phyloP scores from a whole-genome alignment of 2,113 vertebrate genomes.

The sheep (Ovis aries) region DNA sequence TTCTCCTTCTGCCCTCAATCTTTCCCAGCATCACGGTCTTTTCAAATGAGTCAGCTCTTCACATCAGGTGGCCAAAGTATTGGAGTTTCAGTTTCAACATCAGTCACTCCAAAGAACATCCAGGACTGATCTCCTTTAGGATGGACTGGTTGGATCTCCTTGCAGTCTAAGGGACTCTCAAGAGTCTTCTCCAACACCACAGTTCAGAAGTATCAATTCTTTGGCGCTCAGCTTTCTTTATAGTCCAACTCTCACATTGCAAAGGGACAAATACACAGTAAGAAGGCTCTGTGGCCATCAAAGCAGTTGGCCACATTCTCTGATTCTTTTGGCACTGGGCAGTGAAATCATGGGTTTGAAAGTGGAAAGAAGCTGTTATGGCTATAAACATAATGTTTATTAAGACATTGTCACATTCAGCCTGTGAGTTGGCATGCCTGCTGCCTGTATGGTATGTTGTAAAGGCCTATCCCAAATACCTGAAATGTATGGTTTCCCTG shows the following conservation, averaged over 20 bases:
- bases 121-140: too few species aligned
- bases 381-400: not conserved
- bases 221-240: rapidly evolving
- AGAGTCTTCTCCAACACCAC: too few species aligned
- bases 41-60: too few species aligned
- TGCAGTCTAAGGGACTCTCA: too few species aligned
- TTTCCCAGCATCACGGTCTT: too few species aligned
- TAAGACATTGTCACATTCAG: not conserved
- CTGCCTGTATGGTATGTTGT: not conserved
- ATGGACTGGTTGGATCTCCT: too few species aligned
- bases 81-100: too few species aligned
- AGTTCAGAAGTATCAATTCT: too few species aligned
- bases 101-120: too few species aligned
- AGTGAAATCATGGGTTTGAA: not conserved
- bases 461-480: not conserved
- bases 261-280: not conserved
- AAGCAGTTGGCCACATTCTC: not conserved
- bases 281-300: not conserved
- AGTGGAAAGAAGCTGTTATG: not conserved
- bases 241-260: not conserved
- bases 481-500: not conserved
- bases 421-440: not conserved
- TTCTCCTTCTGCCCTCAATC: too few species aligned
- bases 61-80: too few species aligned
- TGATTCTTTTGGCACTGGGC: too few species aligned